Percentiles rank a stretch among this genome's conserved stretches.
Conservation (phyloP, 2,113 vertebrate genomes). For the Gasterosteus aculeatus region DNA sequence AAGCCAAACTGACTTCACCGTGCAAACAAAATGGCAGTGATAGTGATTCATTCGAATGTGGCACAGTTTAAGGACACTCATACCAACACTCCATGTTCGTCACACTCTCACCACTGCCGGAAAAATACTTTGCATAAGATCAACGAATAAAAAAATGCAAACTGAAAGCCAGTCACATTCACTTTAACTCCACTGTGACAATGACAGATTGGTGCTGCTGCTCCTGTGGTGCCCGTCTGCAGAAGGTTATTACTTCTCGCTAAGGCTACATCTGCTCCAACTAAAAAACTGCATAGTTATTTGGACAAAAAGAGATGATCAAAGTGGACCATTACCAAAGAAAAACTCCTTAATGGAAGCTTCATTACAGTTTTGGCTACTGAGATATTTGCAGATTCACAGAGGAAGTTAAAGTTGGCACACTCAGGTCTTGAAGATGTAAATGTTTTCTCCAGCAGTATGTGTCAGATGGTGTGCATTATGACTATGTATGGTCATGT, state of each 20-base stretch:
- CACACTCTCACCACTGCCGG: neutral
- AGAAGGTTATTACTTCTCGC: conserved; percentile 11
- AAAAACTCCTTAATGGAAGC: neutral
- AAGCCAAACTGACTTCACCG: neutral
- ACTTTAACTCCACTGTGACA: conserved; percentile 22
- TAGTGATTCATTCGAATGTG: neutral
- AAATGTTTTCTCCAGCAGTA: neutral
- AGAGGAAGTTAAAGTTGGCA: neutral
- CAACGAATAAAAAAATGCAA: conserved; percentile 10
- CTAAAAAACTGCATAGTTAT: neutral
- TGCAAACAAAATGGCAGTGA: neutral
- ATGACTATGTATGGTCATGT: neutral
- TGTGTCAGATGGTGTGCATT: neutral
- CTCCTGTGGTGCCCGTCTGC: conserved; percentile 21
- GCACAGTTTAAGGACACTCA: neutral
- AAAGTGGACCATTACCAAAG: neutral
- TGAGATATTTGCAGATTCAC: neutral
- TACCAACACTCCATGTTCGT: neutral
- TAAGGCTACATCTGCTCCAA: conserved; percentile 20
- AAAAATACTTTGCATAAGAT: conserved; percentile 6
- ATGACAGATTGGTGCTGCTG: conserved; percentile 36
- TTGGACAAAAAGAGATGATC: conserved; percentile 3
- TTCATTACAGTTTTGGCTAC: neutral
- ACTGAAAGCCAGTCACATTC: conserved; percentile 23
- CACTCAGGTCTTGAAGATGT: neutral